Percentiles rank a stretch among this genome's conserved stretches.
phyloP scores from a whole-genome alignment of 2,113 vertebrate genomes.

The Carassius gibelio region DNA sequence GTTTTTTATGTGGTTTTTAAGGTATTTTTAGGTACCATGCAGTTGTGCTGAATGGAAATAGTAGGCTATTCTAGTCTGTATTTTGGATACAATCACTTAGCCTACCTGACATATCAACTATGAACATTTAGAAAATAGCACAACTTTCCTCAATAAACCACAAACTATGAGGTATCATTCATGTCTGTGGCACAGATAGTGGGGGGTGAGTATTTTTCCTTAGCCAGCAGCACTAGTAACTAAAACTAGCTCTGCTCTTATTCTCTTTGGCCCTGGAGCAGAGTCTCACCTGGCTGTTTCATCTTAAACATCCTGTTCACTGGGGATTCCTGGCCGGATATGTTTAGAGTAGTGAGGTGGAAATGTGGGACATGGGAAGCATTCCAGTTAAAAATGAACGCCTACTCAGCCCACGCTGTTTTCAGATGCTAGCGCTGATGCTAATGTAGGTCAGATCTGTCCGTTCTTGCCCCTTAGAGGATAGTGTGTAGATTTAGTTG shows the following conservation, averaged over 20 bases:
- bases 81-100: not conserved
- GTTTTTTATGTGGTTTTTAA: not conserved
- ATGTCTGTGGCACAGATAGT: not conserved
- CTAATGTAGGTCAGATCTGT: slow-evolving; percentile 38
- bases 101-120: not conserved
- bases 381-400: slow-evolving; percentile 47
- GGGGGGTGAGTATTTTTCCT: not conserved
- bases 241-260: slow-evolving; percentile 5
- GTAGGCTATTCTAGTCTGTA: not conserved
- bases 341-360: slow-evolving; percentile 32
- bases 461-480: slow-evolving; percentile 15
- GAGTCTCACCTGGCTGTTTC: slow-evolving; percentile 38
- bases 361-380: slow-evolving; percentile 41
- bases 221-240: not conserved
- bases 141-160: not conserved
- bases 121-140: not conserved
- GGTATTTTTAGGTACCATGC: not conserved
- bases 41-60: not conserved
- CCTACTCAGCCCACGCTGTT: slow-evolving; percentile 31
- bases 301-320: not conserved
- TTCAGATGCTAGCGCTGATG: slow-evolving; percentile 21
- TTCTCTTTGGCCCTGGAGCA: not conserved
- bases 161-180: not conserved
- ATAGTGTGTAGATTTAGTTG: slow-evolving; percentile 36
- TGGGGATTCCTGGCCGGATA: slow-evolving; percentile 30